A percentile compares a stretch with the other conserved stretches of the same genome.
Evolutionary conservation across 1,140 invertebrate species (phyloP).

Genomic region (Orius insidiosus): DNA sequence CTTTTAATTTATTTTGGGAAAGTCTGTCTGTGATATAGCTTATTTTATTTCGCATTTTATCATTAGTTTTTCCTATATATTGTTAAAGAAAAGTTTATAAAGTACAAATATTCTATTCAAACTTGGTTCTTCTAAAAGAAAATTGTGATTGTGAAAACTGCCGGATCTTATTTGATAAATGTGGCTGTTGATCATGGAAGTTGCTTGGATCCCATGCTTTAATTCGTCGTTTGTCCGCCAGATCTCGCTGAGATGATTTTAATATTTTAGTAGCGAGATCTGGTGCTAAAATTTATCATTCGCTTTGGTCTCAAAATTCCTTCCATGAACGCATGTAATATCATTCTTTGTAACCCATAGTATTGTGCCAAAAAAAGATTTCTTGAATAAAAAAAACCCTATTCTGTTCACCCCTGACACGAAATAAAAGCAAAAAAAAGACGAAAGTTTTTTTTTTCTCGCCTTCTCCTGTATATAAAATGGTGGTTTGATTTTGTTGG

Average conservation of each 20-base stretch:
- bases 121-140: background rate
- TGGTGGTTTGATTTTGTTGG: no score
- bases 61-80: background rate
- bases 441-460: no score
- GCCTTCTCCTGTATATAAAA: no score
- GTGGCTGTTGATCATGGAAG: background rate
- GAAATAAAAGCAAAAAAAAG: no score
- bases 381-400: no score
- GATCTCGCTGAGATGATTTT: no score
- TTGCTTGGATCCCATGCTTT: background rate
- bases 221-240: no score
- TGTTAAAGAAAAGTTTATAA: background rate
- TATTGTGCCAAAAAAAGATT: no score
- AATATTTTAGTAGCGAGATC: background rate
- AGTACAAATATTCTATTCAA: background rate
- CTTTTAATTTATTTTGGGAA: background rate
- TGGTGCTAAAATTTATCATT: background rate
- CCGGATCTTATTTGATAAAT: background rate
- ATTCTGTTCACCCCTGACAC: no score
- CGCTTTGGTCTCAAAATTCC: background rate
- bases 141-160: background rate
- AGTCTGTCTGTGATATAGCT: background rate
- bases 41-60: background rate
- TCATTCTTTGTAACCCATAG: no score
- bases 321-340: background rate